Percentiles rank a stretch among this genome's conserved stretches.
Conservation (phyloP, 1,140 invertebrate genomes). For the Pseudomyrmex gracilis region DNA sequence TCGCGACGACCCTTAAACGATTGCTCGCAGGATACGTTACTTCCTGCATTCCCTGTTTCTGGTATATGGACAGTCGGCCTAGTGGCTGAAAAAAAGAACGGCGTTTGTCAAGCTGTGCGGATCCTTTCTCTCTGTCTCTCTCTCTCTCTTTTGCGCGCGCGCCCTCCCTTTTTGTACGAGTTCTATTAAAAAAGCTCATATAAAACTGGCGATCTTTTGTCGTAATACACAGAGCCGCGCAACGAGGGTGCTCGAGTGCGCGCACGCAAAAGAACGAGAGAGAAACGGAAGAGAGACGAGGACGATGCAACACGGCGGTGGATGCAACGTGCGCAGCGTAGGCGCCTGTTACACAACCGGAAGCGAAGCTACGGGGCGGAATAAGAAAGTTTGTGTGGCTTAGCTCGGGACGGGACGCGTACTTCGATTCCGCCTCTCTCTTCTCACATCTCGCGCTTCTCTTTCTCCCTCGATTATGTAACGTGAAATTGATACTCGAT, state of each 20-base stretch:
- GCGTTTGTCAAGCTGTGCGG: conserved; percentile 67
- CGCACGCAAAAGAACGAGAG: conserved; percentile 20
- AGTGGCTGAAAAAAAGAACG: conserved; percentile 68
- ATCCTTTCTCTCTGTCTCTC: conserved; percentile 17
- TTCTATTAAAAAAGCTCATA: conserved; percentile 69
- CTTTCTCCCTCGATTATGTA: conserved; percentile 55
- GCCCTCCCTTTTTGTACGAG: conserved; percentile 20
- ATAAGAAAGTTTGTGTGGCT: conserved; percentile 64
- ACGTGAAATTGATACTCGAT: conserved; percentile 71
- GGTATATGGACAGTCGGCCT: conserved; percentile 54
- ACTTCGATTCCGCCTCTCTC: conserved; percentile 15
- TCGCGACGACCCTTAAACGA: conserved; percentile 56
- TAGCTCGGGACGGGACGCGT: conserved; percentile 28
- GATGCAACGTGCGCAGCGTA: conserved; percentile 50
- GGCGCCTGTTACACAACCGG: conserved; percentile 71
- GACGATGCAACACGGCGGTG: conserved; percentile 31
- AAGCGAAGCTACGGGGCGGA: conserved; percentile 57
- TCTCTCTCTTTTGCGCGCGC: background rate
- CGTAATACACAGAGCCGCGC: conserved; percentile 7
- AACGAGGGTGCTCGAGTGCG: conserved; percentile 43
- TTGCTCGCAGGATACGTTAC: conserved; percentile 73
- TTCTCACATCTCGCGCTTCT: background rate
- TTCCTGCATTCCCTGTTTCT: conserved; percentile 71
- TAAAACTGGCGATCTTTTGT: conserved; percentile 72
- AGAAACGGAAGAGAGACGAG: conserved; percentile 12